Evolutionary conservation across 2,888 invertebrate genomes (phyloP).

Genomic region (Conistra vaccinii): DNA sequence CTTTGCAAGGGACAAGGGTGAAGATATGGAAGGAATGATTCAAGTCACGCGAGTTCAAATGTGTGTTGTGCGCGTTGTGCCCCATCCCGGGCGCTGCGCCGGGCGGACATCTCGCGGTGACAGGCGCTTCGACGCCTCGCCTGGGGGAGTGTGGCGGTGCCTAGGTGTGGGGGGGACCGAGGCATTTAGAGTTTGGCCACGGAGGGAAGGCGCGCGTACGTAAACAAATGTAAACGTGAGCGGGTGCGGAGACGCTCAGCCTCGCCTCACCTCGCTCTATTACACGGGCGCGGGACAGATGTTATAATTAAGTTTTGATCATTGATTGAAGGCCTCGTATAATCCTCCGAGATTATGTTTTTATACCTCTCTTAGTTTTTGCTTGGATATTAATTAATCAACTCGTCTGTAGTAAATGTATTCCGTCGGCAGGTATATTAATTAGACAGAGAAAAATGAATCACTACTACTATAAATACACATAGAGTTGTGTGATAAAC

Average conservation of each 20-base stretch:
- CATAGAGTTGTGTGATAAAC: slow-evolving; percentile 27
- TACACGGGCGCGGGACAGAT: slow-evolving; percentile 38
- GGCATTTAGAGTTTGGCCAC: slow-evolving; percentile 73
- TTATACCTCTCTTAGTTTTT: slow-evolving; percentile 47
- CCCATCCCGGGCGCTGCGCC: slow-evolving; percentile 68
- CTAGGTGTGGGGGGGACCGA: slow-evolving; percentile 54
- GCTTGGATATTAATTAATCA: slow-evolving; percentile 48
- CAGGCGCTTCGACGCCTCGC: slow-evolving; percentile 51
- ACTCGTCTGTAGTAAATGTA: slow-evolving; percentile 39
- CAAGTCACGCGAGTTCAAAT: slow-evolving; percentile 65
- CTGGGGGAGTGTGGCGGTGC: slow-evolving; percentile 37
- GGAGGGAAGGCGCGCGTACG: slow-evolving; percentile 62
- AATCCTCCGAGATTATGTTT: slow-evolving; percentile 37
- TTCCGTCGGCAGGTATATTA: slow-evolving; percentile 49
- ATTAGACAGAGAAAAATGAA: slow-evolving; percentile 52
- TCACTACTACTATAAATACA: slow-evolving; percentile 46
- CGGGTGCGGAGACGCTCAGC: slow-evolving; percentile 46
- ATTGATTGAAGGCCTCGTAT: slow-evolving; percentile 38
- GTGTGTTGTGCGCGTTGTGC: slow-evolving; percentile 57
- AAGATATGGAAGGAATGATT: slow-evolving; percentile 57
- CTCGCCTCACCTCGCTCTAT: slow-evolving; percentile 3
- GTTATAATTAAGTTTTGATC: slow-evolving; percentile 40
- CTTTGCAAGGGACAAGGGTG: slow-evolving; percentile 46
- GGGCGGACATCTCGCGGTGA: slow-evolving; percentile 70
- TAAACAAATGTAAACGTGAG: slow-evolving; percentile 75